These are phyloP conservation scores for Rhagonycha lutea DNA, from an alignment of 2,888 invertebrate genomes.

Conservation along the genomic window DNA sequence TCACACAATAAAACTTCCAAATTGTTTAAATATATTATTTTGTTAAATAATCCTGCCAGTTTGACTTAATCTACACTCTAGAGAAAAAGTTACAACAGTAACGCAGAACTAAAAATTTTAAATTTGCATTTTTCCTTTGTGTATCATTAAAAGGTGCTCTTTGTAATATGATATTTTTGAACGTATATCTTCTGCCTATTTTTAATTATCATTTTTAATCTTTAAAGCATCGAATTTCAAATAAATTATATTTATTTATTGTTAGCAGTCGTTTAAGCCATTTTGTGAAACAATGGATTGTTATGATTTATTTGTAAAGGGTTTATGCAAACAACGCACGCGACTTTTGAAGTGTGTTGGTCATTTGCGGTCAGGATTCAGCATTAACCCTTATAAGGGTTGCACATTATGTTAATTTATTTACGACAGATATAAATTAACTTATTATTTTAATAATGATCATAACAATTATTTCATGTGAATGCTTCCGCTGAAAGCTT, in stretches of 20 bases:
- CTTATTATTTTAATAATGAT: not conserved
- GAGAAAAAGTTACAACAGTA: too few species aligned
- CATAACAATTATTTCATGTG: not conserved
- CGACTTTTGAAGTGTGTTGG: constrained; percentile 22
- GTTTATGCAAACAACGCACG: constrained; percentile 10
- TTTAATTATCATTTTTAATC: not conserved
- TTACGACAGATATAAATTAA: not conserved
- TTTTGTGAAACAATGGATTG: not conserved
- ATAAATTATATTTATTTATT: not conserved
- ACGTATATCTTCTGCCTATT: not conserved
- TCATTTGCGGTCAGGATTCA: constrained; percentile 26
- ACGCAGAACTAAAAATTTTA: not conserved
- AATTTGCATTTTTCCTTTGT: not conserved
- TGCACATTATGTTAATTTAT: not conserved
- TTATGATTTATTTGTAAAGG: constrained; percentile 19
- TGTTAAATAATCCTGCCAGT: too few species aligned
- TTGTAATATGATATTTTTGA: not conserved
- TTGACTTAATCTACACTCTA: too few species aligned
- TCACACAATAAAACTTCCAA: too few species aligned
- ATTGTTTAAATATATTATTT: too few species aligned
- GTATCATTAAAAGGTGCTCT: not conserved
- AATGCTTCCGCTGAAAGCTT: not conserved
- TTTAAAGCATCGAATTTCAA: not conserved
- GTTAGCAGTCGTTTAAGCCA: not conserved
- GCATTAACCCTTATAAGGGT: constrained; percentile 5